Base-by-base conservation (phyloP, 2,797 vertebrate species). In the Peromyscus nudipes region DNA sequence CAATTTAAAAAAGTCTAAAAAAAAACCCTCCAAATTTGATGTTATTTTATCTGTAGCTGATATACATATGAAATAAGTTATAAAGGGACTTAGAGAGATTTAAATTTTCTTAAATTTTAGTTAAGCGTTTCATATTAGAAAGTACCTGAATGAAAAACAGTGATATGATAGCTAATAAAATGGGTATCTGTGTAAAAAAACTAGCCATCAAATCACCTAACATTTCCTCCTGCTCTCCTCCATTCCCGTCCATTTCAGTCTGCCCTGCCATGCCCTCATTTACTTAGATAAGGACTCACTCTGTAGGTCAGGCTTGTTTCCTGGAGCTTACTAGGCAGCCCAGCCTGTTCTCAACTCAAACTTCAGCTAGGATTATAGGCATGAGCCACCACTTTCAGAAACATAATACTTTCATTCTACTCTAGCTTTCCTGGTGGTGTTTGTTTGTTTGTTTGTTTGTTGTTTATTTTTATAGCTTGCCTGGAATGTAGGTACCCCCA, bases 131-230 rank as follows among this genome's bases (percentile, higher is more conserved):
- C 27, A 14, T 46, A 69, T 88, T 71, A 43, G 10, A 83, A 95
- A 19, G 46, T 88, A 96, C 77, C 16, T 93, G 92, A 96, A 37
- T 89, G 10, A 40, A 60, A 85, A 85, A 11, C 27, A 49, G 25
- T 57, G 13, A 25, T 75, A 52, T 64, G 73, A 64, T 17, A 90
- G 82, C 37, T 77, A 91, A 88, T 67, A 64, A 88, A 80, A 89
- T 82, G 17, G 46, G 71, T 79, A 17, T 73, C 88, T 52, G 37
- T 69, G 49, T 27, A 86, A 90, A 64, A 37, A 91, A 92, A 80
- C 25, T 60, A 62, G 31, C 49, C 76, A 89, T 1, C 25, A 52
- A 93, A 40, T 69, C 11, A 55, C 3, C 34, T 31, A 81, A 31
- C 34, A 60, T 88, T 52, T 52, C 10, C 13, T 16, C 64, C 29